phyloP scores from a whole-genome alignment of 2,797 vertebrate species.

The Diglossa cyanea region DNA sequence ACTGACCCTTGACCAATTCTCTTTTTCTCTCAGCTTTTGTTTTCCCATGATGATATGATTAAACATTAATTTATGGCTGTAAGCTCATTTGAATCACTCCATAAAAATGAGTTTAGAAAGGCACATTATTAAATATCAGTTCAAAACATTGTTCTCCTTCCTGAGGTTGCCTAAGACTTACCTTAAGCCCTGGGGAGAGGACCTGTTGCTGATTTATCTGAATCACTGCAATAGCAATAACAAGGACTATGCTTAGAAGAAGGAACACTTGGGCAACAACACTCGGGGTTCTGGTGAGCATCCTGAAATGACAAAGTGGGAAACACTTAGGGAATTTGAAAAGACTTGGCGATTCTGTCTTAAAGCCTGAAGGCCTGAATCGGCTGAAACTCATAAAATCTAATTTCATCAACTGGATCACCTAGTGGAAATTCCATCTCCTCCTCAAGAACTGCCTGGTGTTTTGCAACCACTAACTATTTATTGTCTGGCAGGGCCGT shows the following conservation, averaged over 20 bases:
- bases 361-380: not conserved
- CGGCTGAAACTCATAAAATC: not conserved
- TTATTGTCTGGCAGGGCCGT: not conserved
- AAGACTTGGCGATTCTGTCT: not conserved
- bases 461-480: not conserved
- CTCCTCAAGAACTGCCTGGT: not conserved
- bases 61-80: not conserved
- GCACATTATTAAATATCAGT: not conserved
- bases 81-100: not conserved
- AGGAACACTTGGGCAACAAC: slow-evolving; percentile 79
- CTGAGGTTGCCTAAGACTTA: slow-evolving; percentile 53
- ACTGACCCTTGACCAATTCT: not conserved
- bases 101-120: not conserved
- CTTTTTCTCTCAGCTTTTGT: not conserved
- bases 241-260: slow-evolving; percentile 83
- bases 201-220: slow-evolving; percentile 80
- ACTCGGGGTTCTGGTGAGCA: slow-evolving; percentile 79
- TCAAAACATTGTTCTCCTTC: not conserved
- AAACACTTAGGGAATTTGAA: not conserved
- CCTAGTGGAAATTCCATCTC: not conserved
- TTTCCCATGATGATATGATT: not conserved
- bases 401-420: not conserved
- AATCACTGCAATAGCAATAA: slow-evolving; percentile 85
- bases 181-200: slow-evolving; percentile 84
- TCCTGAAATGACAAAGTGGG: slow-evolving; percentile 45